phyloP scores from a whole-genome alignment of 2,113 vertebrate species.

The Pachyramphus minor region DNA sequence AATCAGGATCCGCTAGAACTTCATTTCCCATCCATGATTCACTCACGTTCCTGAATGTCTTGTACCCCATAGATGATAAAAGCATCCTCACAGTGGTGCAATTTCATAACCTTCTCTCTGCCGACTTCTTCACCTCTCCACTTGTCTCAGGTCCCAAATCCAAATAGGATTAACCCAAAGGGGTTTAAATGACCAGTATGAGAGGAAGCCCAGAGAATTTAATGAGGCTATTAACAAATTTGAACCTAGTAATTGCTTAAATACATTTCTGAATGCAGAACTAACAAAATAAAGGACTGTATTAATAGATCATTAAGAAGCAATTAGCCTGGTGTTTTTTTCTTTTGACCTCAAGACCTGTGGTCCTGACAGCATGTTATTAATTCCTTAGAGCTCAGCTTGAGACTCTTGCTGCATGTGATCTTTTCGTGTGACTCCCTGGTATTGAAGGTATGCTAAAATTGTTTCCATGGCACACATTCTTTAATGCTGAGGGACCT shows the following conservation, averaged over 20 bases:
- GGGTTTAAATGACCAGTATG: neutral
- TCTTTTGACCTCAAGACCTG: neutral
- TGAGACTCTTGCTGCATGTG: neutral
- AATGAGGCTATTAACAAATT: neutral
- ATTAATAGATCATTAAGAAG: neutral
- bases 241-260: neutral
- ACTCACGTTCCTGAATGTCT: fast-evolving
- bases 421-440: neutral
- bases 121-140: neutral
- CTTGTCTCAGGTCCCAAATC: neutral
- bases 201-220: neutral
- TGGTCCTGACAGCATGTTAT: neutral
- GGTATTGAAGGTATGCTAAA: neutral
- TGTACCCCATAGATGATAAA: neutral
- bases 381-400: neutral
- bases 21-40: neutral
- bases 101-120: neutral
- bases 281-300: neutral
- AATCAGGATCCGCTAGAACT: neutral
- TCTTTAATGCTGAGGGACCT: neutral
- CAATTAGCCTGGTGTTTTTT: neutral
- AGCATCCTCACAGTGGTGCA: neutral
- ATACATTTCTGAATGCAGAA: neutral
- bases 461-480: neutral
- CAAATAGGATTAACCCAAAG: neutral